These are phyloP conservation scores for Scelioninae gen. 1 DNA, from an alignment of 2,888 invertebrate genomes.

Conservation along the genomic window DNA sequence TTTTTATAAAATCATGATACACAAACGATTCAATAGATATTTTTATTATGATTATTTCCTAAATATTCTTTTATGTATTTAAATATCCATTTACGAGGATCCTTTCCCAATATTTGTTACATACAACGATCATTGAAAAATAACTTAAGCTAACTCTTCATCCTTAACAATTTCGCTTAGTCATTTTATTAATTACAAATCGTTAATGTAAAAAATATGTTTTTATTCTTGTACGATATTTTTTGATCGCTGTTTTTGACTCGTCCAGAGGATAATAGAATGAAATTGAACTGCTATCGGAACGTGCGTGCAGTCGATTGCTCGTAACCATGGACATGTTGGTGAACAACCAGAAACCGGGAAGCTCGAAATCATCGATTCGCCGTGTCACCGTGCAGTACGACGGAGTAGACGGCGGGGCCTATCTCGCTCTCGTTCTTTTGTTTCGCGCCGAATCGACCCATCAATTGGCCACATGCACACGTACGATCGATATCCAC, in stretches of 20 bases:
- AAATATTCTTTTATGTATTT: no score
- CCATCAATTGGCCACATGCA: constrained; percentile 55
- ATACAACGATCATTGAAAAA: no score
- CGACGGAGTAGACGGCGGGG: neutral
- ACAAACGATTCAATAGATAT: no score
- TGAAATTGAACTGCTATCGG: constrained; percentile 41
- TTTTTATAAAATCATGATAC: no score
- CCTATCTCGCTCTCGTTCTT: constrained; percentile 33
- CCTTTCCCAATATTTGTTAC: no score
- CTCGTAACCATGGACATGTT: constrained; percentile 43
- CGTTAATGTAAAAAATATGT: neutral
- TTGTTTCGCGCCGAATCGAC: constrained; percentile 47
- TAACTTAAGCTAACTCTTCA: no score
- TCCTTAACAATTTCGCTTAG: no score
- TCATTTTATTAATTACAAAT: neutral
- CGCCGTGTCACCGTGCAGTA: constrained; percentile 7
- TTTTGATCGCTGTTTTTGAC: constrained; percentile 13
- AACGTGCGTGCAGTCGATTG: constrained; percentile 29
- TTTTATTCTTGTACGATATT: neutral
- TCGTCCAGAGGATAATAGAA: constrained; percentile 30
- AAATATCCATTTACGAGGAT: no score
- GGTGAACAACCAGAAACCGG: constrained; percentile 47
- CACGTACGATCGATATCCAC: constrained; percentile 49
- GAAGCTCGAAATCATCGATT: constrained; percentile 55
- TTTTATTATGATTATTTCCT: no score